Base-by-base conservation (phyloP, 1,140 invertebrate species). In the Bombus cullumanus region DNA sequence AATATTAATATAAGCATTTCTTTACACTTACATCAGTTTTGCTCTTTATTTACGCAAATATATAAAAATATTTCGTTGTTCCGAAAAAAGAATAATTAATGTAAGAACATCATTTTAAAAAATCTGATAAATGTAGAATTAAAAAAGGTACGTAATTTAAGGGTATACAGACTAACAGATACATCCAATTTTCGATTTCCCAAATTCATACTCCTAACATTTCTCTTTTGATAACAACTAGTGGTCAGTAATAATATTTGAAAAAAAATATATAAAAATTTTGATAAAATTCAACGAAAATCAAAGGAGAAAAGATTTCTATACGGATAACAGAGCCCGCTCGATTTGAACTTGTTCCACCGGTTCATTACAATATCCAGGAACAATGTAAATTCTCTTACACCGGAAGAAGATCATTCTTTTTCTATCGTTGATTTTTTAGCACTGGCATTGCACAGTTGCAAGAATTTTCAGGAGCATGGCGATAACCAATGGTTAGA, bases 271-370 rank as follows among this genome's bases (percentile, higher is more conserved):
- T 2, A 47, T 62, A 64, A 39, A 59, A 83, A 39, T 53, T 77
- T 34, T 5, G 28, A 69, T 10, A 13, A n/a, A 69, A 28, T 37
- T 1, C 18, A 10, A 79, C 53, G 1, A 39, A 37, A 72, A 64
- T 4, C 28, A 10, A 57, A 8, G 53, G 18, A 31, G 39, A 64
- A 53, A 59, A 31, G 34, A 71, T n/a, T 53, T 34, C 18, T 73
- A n/a, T 53, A 18, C 22, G 43, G 22, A 22, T 57, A 76, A 71
- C 22, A 53, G 37, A 77, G 85, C 85, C 81, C 85, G 81, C 85
- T 64, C 39, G 66, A 82, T 86, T 83, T 83, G 66, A 83, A 86
- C 64, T 83, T 47, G 72, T 62, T 47, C 53, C 47, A 76, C 64
- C 85, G 81, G 73, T 77, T 39, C 62, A 59, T 86, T 53, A 34